Base-by-base conservation (phyloP, 2,888 invertebrate species). In the Drosophila neutralis region DNA sequence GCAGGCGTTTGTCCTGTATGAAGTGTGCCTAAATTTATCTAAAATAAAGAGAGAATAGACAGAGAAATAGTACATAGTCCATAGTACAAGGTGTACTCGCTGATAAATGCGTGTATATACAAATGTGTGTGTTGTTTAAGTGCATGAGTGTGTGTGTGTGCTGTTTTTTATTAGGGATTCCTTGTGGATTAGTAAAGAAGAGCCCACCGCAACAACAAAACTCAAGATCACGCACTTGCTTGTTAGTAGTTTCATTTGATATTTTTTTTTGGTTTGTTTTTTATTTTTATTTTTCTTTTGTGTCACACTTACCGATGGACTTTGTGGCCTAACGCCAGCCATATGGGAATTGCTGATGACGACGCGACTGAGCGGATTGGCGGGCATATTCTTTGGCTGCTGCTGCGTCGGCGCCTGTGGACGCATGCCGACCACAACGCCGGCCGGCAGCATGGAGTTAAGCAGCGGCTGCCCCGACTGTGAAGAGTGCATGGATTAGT, bases 1-100 rank as follows among this genome's bases (percentile, higher is more conserved):
- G 95, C 95, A 93, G 98, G 97, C 93, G 97, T 97, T 93, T 97
- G 97, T 92, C 97, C 96, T 84, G 97, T 96, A 94, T 97, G 97
- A 91, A 98, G 95, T 92, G 97, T 95, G 94, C 97, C 97, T 94
- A 98, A 95, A 91, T 98, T 97, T 94, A 97, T 96, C 96, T 97
- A 95, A 94, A 75, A 82, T 62, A 79, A 54, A 71, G 54, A 87
- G 68, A 79, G 68, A 74, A 75, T 56, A 49, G 71, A 72, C 60
- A 82, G 38, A 74, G 78, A 74, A 65, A 64, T 63, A 58, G 69
- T 74, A 69, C 53, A 69, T 36, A 58, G 69, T 74, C 66, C 62
- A 69, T 31, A 69, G 69, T 69, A 60, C 69, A 67, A 51, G 49
- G 38, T 27, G 68, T 68, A 70, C 69, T 45, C 54, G 51, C n/a